Evolutionary conservation across 2,797 vertebrate species (phyloP).

Genomic region (Lateolabrax maculatus): DNA sequence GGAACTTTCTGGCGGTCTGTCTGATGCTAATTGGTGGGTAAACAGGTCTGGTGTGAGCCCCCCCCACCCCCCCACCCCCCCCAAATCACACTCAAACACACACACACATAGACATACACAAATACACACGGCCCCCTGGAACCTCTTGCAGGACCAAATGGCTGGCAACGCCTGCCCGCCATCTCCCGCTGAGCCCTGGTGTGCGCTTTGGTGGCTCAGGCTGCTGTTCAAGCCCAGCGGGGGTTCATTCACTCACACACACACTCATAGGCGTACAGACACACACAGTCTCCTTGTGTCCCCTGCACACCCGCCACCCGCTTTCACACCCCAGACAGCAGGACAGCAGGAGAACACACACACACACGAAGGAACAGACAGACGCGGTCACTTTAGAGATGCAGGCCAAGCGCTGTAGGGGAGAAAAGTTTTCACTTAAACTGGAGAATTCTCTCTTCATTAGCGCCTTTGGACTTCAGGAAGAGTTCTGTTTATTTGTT

Average conservation of each 20-base stretch:
- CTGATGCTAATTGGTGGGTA: constrained; percentile 90
- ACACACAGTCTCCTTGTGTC: constrained; percentile 86
- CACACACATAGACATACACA: constrained; percentile 74
- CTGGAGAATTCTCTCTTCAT: constrained; percentile 86
- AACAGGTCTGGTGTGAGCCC: constrained; percentile 85
- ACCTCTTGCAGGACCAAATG: constrained; percentile 89
- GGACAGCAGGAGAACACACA: constrained; percentile 88
- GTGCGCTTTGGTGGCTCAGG: constrained; percentile 89
- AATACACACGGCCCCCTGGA: constrained; percentile 86
- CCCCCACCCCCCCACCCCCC: constrained; percentile 44
- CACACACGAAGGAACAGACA: constrained; percentile 88
- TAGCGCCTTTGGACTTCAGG: constrained; percentile 86
- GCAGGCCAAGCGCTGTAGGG: constrained; percentile 88
- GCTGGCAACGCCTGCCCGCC: constrained; percentile 88
- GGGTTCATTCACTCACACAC: constrained; percentile 82
- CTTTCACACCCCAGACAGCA: constrained; percentile 91
- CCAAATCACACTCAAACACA: constrained; percentile 56
- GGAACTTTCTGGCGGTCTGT: constrained; percentile 88
- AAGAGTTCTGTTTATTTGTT: constrained; percentile 84
- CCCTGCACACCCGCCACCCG: constrained; percentile 85
- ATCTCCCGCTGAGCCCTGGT: constrained; percentile 90
- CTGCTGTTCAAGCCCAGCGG: constrained; percentile 91
- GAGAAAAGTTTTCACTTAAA: constrained; percentile 90
- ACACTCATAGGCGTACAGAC: constrained; percentile 60
- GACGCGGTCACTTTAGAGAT: constrained; percentile 91